phyloP scores from a whole-genome alignment of 2,797 vertebrate genomes.

The Sciurus carolinensis region DNA sequence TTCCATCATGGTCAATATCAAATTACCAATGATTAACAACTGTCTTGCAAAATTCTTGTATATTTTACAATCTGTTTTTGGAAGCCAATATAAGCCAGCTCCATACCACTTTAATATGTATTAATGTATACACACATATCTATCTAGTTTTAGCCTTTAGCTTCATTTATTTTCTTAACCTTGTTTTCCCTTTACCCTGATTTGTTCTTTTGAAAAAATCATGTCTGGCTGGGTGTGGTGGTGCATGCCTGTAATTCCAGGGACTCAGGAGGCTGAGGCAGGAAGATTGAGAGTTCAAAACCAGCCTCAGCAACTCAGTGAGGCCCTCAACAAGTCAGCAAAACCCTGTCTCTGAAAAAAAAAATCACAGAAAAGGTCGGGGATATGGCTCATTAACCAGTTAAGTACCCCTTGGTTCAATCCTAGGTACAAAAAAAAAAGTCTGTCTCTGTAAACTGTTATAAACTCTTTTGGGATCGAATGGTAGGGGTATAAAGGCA shows the following conservation, averaged over 20 bases:
- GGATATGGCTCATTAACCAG: too few relatives aligned
- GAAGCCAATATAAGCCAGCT: neutral
- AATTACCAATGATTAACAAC: neutral
- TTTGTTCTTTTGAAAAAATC: neutral
- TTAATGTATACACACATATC: too few relatives aligned
- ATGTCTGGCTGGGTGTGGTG: neutral
- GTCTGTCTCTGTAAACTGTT: neutral
- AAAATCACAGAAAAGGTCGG: too few relatives aligned
- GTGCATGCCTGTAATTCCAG: too few relatives aligned
- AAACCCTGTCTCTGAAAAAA: too few relatives aligned
- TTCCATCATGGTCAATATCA: neutral
- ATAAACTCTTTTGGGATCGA: neutral
- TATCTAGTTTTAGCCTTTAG: neutral
- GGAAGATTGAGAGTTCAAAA: too few relatives aligned
- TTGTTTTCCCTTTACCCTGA: neutral
- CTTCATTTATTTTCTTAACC: neutral
- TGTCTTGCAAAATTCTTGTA: neutral
- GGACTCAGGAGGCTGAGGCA: too few relatives aligned
- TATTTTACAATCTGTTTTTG: neutral
- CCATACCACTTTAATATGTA: too few relatives aligned
- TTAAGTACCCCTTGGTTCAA: too few relatives aligned
- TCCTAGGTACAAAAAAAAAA: too few relatives aligned
- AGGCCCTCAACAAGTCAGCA: too few relatives aligned
- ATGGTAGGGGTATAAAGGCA: neutral
- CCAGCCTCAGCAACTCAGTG: too few relatives aligned